A percentile compares a stretch with the other conserved stretches of the same genome.
These are phyloP conservation scores for Prinia subflava DNA, from an alignment of 2,113 vertebrate genomes.

Conservation along the genomic window DNA sequence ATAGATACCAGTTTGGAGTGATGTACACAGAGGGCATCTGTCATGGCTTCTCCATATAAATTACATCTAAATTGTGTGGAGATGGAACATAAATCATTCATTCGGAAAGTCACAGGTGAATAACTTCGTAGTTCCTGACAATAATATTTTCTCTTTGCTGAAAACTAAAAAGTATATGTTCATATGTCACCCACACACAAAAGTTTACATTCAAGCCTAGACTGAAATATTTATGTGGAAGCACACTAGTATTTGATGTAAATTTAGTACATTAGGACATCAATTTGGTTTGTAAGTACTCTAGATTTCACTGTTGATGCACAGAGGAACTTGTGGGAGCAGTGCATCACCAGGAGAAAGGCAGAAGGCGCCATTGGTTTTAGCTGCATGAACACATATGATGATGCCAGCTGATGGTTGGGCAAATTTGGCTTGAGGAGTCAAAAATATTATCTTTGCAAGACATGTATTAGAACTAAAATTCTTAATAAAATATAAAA, in stretches of 20 bases:
- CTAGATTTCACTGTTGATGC: not conserved
- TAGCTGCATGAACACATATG: accelerated
- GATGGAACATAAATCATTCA: not conserved
- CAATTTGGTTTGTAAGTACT: not conserved
- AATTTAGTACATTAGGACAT: not conserved
- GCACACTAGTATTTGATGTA: not conserved
- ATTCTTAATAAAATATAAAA: not conserved
- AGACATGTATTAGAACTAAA: not conserved
- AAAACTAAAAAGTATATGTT: not conserved
- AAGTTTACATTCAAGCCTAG: not conserved
- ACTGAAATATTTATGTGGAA: not conserved
- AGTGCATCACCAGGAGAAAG: not conserved
- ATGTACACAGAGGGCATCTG: not conserved
- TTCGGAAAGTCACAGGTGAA: not conserved
- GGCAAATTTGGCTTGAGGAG: not conserved
- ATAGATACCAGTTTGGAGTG: slow-evolving; percentile 6
- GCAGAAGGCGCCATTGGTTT: not conserved
- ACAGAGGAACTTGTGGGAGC: not conserved
- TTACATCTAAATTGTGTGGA: not conserved
- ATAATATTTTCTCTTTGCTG: not conserved
- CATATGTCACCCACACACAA: not conserved
- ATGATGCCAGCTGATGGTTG: not conserved
- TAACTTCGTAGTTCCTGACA: accelerated
- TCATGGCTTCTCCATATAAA: slow-evolving; percentile 5
- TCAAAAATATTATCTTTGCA: not conserved